Evolutionary conservation across 1,140 invertebrate species (phyloP).

Genomic region (Gryon sp.): DNA sequence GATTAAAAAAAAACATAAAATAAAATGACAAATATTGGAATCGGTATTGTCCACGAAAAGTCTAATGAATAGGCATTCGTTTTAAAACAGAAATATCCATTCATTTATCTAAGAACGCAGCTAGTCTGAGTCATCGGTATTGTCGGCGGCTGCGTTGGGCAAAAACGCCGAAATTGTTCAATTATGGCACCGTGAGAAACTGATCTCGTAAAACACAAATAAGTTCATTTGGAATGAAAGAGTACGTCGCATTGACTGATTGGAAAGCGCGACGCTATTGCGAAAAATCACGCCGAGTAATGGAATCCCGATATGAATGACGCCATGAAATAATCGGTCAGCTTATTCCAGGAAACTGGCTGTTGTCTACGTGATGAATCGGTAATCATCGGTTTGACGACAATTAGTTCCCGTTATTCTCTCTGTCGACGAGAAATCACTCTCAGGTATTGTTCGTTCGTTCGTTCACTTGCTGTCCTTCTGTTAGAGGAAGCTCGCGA

Average conservation of each 20-base stretch:
- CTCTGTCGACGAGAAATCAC: constrained; percentile 39
- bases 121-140: constrained; percentile 30
- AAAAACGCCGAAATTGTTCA: constrained; percentile 56
- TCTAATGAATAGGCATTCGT: constrained; percentile 40
- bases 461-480: constrained; percentile 27
- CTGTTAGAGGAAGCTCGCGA: not conserved
- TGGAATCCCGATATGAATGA: constrained; percentile 60
- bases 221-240: constrained; percentile 41
- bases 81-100: constrained; percentile 49
- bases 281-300: constrained; percentile 54
- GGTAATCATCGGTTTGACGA: constrained; percentile 62
- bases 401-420: constrained; percentile 61
- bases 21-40: constrained; percentile 53
- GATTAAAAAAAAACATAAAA: constrained; percentile 48
- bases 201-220: constrained; percentile 56
- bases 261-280: constrained; percentile 58
- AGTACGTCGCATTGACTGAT: constrained; percentile 24
- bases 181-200: constrained; percentile 52
- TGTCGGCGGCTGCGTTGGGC: no score
- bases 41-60: constrained; percentile 34
- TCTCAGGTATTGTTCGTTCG: constrained; percentile 38
- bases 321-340: constrained; percentile 50
- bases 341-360: constrained; percentile 52
- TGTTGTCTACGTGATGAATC: constrained; percentile 57
- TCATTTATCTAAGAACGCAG: constrained; percentile 51